Percentiles rank a stretch among this genome's conserved stretches.
Evolutionary conservation across 2,113 vertebrate genomes (phyloP).

Genomic region (Penelope pileata): DNA sequence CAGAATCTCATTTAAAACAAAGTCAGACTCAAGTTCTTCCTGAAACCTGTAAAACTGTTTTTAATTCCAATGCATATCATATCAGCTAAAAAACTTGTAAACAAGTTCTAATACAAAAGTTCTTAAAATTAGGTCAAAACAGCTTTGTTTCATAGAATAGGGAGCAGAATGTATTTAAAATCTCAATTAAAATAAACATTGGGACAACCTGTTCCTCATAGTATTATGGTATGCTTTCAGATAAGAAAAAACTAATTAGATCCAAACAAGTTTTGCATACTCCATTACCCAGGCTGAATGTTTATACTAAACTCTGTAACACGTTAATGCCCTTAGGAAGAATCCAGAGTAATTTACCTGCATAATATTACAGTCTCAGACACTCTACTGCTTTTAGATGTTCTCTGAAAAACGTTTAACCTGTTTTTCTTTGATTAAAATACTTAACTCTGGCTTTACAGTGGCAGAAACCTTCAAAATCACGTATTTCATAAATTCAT

Average conservation of each 20-base stretch:
- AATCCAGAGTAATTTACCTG: background rate
- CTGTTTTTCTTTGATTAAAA: rapidly evolving
- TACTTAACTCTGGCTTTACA: rapidly evolving
- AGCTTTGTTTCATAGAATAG: background rate
- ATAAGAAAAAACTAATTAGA: background rate
- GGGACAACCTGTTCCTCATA: background rate
- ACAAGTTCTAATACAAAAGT: background rate
- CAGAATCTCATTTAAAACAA: background rate
- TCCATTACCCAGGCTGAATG: background rate
- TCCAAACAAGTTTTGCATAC: background rate
- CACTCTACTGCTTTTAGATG: background rate
- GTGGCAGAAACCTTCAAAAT: background rate
- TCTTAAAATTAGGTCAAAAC: background rate
- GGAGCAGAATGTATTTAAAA: background rate
- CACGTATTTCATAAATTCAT: rapidly evolving
- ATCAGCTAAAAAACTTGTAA: background rate
- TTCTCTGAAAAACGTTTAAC: background rate
- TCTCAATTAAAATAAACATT: background rate
- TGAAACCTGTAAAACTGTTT: background rate
- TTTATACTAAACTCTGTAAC: background rate
- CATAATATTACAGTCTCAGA: rapidly evolving
- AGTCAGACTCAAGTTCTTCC: background rate
- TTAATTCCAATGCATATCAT: rapidly evolving
- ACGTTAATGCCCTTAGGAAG: rapidly evolving
- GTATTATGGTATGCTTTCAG: background rate